phyloP scores from a whole-genome alignment of 2,797 vertebrate species.

The Sarcophilus harrisii region DNA sequence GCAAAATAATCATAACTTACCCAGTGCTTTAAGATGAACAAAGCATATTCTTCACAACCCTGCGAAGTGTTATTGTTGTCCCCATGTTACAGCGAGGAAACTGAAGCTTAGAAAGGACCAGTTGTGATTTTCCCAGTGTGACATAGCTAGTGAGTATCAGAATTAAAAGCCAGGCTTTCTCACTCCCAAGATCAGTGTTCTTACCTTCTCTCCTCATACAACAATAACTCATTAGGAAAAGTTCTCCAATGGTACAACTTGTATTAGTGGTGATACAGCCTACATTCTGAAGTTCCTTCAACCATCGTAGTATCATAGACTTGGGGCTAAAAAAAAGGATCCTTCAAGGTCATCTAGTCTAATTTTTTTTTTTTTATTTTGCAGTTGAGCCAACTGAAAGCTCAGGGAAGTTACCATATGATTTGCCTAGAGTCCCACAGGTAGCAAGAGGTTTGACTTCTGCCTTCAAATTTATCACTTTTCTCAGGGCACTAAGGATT shows the following conservation, averaged over 20 bases:
- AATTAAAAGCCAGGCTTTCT: background rate
- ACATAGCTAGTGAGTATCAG: background rate
- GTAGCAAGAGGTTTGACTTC: background rate
- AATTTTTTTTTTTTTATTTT: background rate
- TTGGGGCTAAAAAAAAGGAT: background rate
- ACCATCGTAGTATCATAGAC: background rate
- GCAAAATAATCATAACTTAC: background rate
- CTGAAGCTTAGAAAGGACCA: background rate
- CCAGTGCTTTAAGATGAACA: background rate
- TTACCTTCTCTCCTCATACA: background rate
- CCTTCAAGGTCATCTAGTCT: background rate
- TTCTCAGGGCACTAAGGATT: background rate
- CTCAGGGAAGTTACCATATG: background rate
- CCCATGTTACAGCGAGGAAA: background rate
- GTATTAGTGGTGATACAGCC: background rate
- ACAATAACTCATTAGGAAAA: background rate
- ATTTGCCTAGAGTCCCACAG: background rate
- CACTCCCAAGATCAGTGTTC: background rate
- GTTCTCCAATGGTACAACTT: background rate
- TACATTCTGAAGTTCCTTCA: background rate
- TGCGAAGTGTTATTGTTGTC: background rate
- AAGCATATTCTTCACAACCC: background rate
- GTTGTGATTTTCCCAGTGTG: background rate
- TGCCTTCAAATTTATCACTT: background rate
- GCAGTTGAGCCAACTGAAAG: background rate